Evolutionary conservation across 1,140 invertebrate genomes (phyloP).

Genomic region (Anagrus nilaparvatae): DNA sequence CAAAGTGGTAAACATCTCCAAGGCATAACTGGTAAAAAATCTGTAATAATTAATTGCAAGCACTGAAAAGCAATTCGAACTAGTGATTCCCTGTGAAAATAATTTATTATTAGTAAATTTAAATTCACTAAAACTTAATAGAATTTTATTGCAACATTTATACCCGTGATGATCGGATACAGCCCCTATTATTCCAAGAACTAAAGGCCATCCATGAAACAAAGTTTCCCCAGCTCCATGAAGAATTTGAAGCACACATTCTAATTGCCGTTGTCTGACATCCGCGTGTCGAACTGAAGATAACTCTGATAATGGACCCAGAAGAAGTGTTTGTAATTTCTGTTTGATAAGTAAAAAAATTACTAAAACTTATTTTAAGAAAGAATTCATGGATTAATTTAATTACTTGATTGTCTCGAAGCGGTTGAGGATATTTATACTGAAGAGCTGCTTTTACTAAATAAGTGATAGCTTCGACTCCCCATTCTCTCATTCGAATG

Average conservation of each 20-base stretch:
- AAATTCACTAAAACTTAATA: conserved; percentile 5
- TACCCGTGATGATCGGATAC: conserved; percentile 88
- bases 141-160: conserved; percentile 9
- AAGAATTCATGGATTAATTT: conserved; percentile 6
- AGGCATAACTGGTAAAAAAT: conserved; percentile 83
- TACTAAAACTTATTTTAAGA: conserved; percentile 6
- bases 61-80: conserved; percentile 93
- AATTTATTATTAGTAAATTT: conserved; percentile 10
- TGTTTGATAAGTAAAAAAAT: conserved; percentile 29
- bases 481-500: conserved; percentile 92
- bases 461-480: conserved; percentile 91
- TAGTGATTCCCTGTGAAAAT: conserved; percentile 68
- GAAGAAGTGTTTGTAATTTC: conserved; percentile 74
- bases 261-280: conserved; percentile 88
- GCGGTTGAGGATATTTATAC: conserved; percentile 73
- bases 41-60: conserved; percentile 92
- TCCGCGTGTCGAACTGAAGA: conserved; percentile 83
- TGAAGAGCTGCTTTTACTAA: conserved; percentile 87
- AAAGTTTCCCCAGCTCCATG: conserved; percentile 87
- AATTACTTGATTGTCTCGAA: conserved; percentile 72
- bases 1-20: conserved; percentile 80
- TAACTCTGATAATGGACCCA: conserved; percentile 82
- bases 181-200: conserved; percentile 89
- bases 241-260: conserved; percentile 86
- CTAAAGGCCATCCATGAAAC: conserved; percentile 87